Conservation (phyloP, 2,888 invertebrate genomes). For the Diarsia rubi region DNA sequence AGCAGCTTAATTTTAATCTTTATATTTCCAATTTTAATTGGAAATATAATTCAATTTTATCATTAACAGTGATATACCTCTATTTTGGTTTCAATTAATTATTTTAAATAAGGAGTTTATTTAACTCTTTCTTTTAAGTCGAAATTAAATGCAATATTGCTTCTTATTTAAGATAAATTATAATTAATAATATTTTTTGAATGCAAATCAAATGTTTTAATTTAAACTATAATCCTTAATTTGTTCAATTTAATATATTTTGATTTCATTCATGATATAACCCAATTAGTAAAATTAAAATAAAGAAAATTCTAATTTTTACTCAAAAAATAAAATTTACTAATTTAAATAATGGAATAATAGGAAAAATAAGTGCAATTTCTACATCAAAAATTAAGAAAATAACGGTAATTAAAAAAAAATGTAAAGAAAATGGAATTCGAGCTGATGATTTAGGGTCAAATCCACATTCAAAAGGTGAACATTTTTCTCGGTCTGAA, state of each 20-base stretch:
- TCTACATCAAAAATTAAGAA: conserved; percentile 94
- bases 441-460: conserved; percentile 82
- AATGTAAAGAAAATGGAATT: conserved; percentile 87
- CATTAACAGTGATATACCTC: conserved; percentile 93
- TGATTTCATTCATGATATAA: conserved; percentile 85
- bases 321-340: conserved; percentile 76
- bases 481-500: conserved; percentile 93
- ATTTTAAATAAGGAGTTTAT: conserved; percentile 90
- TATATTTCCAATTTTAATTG: conserved; percentile 91
- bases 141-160: conserved; percentile 89
- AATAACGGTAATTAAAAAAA: conserved; percentile 93
- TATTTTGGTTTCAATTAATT: no score
- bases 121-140: conserved; percentile 85
- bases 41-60: conserved; percentile 89
- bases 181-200: conserved; percentile 80
- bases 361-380: no score
- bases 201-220: conserved; percentile 85
- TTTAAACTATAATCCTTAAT: conserved; percentile 84
- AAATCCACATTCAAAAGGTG: conserved; percentile 91
- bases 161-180: conserved; percentile 90
- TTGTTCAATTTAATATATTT: conserved; percentile 85
- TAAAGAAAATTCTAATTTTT: conserved; percentile 82
- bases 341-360: conserved; percentile 84
- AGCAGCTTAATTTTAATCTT: conserved; percentile 91
- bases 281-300: conserved; percentile 89